These are phyloP conservation scores for Aricia agestis DNA, from an alignment of 1,140 invertebrate species.

Conservation along the genomic window DNA sequence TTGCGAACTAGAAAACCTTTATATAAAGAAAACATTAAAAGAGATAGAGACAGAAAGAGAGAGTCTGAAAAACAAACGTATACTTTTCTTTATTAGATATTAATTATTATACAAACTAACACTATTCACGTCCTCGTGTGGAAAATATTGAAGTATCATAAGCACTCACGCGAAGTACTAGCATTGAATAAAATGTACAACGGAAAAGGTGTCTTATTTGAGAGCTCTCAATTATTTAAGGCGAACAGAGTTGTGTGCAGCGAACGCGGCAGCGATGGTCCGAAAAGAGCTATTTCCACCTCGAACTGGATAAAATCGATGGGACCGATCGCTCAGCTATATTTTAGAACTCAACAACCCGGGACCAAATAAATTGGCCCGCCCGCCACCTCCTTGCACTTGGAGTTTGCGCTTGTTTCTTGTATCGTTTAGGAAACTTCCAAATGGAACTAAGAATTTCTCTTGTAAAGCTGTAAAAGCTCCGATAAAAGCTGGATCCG, in stretches of 20 bases:
- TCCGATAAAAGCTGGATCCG: background rate
- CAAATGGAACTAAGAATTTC: background rate
- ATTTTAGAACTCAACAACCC: slow-evolving; percentile 21
- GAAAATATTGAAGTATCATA: background rate
- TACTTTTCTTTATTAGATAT: background rate
- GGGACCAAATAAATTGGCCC: background rate
- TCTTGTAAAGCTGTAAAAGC: background rate
- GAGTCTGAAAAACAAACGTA: background rate
- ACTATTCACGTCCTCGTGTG: background rate
- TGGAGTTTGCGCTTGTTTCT: background rate
- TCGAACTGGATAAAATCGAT: slow-evolving; percentile 46
- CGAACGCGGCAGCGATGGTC: slow-evolving; percentile 48
- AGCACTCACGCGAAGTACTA: slow-evolving; percentile 1
- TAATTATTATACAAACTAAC: too few relatives aligned
- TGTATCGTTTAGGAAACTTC: background rate
- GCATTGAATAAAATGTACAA: slow-evolving; percentile 45
- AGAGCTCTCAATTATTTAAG: slow-evolving; percentile 57
- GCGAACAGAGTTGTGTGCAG: slow-evolving; percentile 40
- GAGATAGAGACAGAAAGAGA: too few relatives aligned
- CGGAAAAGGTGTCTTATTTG: slow-evolving; percentile 42
- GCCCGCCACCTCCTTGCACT: background rate
- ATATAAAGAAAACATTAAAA: too few relatives aligned
- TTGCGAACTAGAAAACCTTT: too few relatives aligned
- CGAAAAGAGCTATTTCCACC: slow-evolving; percentile 60
- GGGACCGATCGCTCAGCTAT: slow-evolving; percentile 18